Evolutionary conservation across 2,113 vertebrate species (phyloP).

Genomic region (Telmatochromis sp.): DNA sequence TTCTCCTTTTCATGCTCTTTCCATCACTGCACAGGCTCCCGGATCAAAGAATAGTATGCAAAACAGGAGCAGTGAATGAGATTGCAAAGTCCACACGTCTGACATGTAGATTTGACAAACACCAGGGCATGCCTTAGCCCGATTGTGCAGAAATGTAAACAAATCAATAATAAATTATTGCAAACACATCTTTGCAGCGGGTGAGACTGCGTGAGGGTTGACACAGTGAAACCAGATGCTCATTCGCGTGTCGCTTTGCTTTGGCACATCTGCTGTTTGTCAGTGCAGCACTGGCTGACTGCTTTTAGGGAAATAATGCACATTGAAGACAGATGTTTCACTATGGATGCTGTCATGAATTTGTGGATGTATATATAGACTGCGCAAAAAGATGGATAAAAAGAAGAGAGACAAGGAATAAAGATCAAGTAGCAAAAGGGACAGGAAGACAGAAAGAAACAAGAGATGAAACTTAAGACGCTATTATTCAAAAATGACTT

Average conservation of each 20-base stretch:
- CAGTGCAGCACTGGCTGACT: neutral
- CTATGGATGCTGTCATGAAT: neutral
- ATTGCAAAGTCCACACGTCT: neutral
- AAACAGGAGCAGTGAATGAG: neutral
- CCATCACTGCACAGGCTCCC: neutral
- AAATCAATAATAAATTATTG: neutral
- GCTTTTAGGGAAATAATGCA: conserved; percentile 1
- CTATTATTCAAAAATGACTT: neutral
- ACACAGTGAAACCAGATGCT: conserved; percentile 53
- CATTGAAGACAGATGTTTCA: conserved; percentile 55
- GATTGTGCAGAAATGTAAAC: conserved; percentile 2
- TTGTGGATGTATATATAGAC: neutral
- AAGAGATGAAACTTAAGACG: conserved; percentile 6
- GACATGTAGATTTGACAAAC: neutral
- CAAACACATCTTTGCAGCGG: neutral
- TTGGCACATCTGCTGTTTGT: conserved; percentile 35
- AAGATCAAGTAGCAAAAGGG: neutral
- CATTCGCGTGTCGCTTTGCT: conserved; percentile 18
- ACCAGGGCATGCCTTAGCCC: neutral
- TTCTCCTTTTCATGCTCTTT: neutral
- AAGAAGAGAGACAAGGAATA: neutral
- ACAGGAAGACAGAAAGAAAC: neutral
- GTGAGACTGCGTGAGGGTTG: neutral
- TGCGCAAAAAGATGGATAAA: neutral
- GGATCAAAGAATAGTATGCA: neutral